Base-by-base conservation (phyloP, 2,888 invertebrate genomes). In the Amphimallon solstitiale region DNA sequence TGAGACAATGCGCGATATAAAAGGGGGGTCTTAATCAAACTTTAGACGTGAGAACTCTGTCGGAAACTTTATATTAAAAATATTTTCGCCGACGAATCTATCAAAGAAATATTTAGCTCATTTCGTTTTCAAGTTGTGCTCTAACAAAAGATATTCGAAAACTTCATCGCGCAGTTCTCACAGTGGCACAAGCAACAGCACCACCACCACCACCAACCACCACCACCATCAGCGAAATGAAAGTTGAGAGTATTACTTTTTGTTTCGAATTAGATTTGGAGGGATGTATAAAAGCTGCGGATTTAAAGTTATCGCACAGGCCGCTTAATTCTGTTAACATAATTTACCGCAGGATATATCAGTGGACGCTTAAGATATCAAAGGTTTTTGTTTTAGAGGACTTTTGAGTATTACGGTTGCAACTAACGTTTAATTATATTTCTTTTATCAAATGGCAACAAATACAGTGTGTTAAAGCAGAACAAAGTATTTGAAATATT, bases 91-190 rank as follows among this genome's bases (percentile, higher is more conserved):
- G 38, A 40, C 54, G 54, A 54, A 54, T 23, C 54, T 54, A 54
- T 54, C 38, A 54, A 54, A 54, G 54, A 54, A 54, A 54, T 54
- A 54, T 54, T 54, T 54, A 54, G 21, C 38, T 54, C 54, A 23
- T 34, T 34, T 17, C 35, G 51, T 35, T 34, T 34, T 51, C 35
- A 14, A 15, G 34, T 51, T 37, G 17, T 6, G 9, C 37, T 17
- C 34, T 17, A 15, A 51, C 34, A 51, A 35, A 51, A 51, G 51
- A 10, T 17, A 35, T 34, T 46, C 19, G 6, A n/a, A 17, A 46
- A 46, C n/a, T 46, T 19, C n/a, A 46, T 10, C n/a, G 40, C 40
- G 40, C 29, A 5, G 29, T 5, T 29, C 5, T 3, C 29, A 29
- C 29, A 29, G 29, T 9, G 9, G 29, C 29, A 23, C 23, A n/a